These are phyloP conservation scores for Bemisia tabaci DNA, from an alignment of 1,140 invertebrate species.

Conservation along the genomic window DNA sequence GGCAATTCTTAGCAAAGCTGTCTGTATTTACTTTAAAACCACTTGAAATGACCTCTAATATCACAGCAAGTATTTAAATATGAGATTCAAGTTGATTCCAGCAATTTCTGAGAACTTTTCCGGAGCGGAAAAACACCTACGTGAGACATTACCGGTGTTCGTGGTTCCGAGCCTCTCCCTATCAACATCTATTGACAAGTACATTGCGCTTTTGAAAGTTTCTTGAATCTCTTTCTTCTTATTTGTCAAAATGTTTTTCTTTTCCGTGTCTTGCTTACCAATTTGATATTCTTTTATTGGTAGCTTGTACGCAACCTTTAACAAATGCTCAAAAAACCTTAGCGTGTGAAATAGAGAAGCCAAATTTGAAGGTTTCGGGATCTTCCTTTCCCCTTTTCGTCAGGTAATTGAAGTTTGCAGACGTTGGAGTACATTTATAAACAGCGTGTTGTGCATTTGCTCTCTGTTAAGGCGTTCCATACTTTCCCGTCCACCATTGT, in stretches of 20 bases:
- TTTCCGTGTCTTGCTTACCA: too few relatives aligned
- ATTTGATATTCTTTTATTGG: too few relatives aligned
- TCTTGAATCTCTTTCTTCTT: too few relatives aligned
- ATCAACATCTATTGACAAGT: constrained; percentile 17
- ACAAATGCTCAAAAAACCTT: constrained; percentile 25
- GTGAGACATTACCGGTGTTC: constrained; percentile 30
- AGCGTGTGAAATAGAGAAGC: constrained; percentile 28
- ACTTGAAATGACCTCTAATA: constrained; percentile 26
- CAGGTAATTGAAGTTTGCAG: constrained; percentile 31
- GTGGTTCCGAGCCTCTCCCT: constrained; percentile 24
- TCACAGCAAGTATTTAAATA: constrained; percentile 25
- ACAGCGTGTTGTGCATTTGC: constrained; percentile 17
- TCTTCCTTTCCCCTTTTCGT: constrained; percentile 18
- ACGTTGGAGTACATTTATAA: constrained; percentile 29
- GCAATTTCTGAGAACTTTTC: constrained; percentile 25
- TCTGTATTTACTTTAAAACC: constrained; percentile 17
- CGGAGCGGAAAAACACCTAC: constrained; percentile 27
- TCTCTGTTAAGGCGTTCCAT: background rate
- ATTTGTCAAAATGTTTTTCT: too few relatives aligned
- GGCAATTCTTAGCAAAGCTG: constrained; percentile 19
- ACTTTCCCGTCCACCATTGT: constrained; percentile 6
- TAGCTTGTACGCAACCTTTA: constrained; percentile 27
- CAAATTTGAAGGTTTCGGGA: constrained; percentile 23
- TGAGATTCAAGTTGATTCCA: constrained; percentile 26
- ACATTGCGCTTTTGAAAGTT: constrained; percentile 7